These are phyloP conservation scores for Clarias laeviceps DNA, from an alignment of 2,797 vertebrate species.

Conservation along the genomic window DNA sequence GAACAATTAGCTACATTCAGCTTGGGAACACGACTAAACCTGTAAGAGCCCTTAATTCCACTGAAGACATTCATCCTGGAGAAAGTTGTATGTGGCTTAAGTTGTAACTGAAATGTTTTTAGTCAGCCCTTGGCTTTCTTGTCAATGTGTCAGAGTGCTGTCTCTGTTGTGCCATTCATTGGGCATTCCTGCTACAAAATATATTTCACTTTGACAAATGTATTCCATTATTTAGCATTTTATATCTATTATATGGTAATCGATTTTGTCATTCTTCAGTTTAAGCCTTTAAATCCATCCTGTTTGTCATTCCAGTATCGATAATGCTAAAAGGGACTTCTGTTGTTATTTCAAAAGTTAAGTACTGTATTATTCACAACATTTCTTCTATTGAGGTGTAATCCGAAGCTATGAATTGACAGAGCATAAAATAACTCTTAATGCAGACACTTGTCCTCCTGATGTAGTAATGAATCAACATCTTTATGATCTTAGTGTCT, in stretches of 20 bases:
- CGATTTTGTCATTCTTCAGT: constrained; percentile 12
- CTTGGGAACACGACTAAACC: constrained; percentile 27
- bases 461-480: background rate
- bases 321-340: background rate
- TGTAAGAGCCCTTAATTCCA: constrained; percentile 40
- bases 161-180: constrained; percentile 5
- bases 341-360: background rate
- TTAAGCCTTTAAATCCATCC: background rate
- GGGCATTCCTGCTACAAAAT: constrained; percentile 5
- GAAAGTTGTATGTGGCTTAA: constrained; percentile 32
- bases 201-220: constrained; percentile 9
- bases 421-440: background rate
- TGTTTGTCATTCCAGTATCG: background rate
- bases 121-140: background rate
- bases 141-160: constrained; percentile 6
- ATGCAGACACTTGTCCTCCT: background rate
- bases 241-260: constrained; percentile 22
- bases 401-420: background rate
- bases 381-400: background rate
- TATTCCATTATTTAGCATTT: constrained; percentile 10
- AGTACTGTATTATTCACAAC: background rate
- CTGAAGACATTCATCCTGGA: constrained; percentile 22
- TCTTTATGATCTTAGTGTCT: background rate
- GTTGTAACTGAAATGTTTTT: constrained; percentile 28
- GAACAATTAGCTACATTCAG: constrained; percentile 39